A percentile compares a stretch with the other conserved stretches of the same genome.
Evolutionary conservation across 2,797 vertebrate species (phyloP).

Genomic region (Poliocrania exsul): DNA sequence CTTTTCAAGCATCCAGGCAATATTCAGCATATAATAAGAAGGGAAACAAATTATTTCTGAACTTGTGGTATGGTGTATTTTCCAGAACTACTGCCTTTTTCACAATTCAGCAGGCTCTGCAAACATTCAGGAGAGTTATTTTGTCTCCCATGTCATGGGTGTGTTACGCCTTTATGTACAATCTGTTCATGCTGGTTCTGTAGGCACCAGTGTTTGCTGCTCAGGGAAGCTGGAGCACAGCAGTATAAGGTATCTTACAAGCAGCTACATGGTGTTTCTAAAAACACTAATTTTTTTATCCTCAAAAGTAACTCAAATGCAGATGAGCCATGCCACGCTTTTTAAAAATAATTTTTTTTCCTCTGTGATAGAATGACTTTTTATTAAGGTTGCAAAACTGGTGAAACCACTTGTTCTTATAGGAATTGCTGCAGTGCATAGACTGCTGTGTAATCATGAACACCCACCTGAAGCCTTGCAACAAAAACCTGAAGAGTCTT

Average conservation of each 20-base stretch:
- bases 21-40: not conserved
- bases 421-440: not conserved
- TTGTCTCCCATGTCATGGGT: not conserved
- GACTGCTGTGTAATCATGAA: not conserved
- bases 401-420: slow-evolving; percentile 41
- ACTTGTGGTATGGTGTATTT: not conserved
- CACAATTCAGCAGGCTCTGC: not conserved
- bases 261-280: not conserved
- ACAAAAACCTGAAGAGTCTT: not conserved
- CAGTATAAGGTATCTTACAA: not conserved
- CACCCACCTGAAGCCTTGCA: not conserved
- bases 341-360: not conserved
- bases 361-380: not conserved
- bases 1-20: not conserved
- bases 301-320: not conserved
- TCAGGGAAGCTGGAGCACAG: not conserved
- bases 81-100: not conserved
- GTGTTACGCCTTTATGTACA: not conserved
- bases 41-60: not conserved
- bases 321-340: not conserved
- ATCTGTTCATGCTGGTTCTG: not conserved
- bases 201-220: not conserved
- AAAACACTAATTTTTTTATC: not conserved
- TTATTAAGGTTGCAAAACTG: slow-evolving; percentile 34
- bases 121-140: not conserved